phyloP scores from a whole-genome alignment of 1,140 invertebrate species.

The Euschistus heros region DNA sequence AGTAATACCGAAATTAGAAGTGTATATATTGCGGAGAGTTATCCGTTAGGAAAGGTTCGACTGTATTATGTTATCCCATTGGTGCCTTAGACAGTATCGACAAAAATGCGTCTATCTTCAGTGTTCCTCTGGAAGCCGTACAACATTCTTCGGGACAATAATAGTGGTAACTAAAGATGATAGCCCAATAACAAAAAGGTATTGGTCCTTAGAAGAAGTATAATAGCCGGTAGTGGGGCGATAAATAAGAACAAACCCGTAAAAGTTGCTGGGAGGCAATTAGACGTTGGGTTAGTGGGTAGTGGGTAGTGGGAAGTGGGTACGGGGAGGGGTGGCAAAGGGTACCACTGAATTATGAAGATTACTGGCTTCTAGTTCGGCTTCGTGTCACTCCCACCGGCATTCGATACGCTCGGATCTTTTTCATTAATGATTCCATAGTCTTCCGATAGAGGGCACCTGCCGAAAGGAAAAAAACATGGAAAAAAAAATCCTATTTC shows the following conservation, averaged over 20 bases:
- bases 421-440: too few relatives aligned
- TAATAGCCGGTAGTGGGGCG: background rate
- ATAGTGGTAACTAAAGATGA: too few relatives aligned
- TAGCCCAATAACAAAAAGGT: too few relatives aligned
- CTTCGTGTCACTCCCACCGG: background rate
- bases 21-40: too few relatives aligned
- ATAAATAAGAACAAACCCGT: constrained; percentile 1
- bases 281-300: background rate
- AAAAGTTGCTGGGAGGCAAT: background rate
- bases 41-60: too few relatives aligned
- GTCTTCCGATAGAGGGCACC: background rate
- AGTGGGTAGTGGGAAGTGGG: background rate
- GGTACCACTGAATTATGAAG: constrained; percentile 10
- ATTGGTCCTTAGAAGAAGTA: too few relatives aligned
- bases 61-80: too few relatives aligned
- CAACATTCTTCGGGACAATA: too few relatives aligned
- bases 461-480: background rate
- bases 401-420: background rate
- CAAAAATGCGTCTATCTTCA: too few relatives aligned
- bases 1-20: too few relatives aligned
- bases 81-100: too few relatives aligned
- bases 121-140: too few relatives aligned
- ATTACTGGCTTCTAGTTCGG: background rate
- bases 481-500: background rate
- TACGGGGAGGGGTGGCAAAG: background rate